Evolutionary conservation across 2,113 vertebrate genomes (phyloP).

Genomic region (Clarias gariepinus): DNA sequence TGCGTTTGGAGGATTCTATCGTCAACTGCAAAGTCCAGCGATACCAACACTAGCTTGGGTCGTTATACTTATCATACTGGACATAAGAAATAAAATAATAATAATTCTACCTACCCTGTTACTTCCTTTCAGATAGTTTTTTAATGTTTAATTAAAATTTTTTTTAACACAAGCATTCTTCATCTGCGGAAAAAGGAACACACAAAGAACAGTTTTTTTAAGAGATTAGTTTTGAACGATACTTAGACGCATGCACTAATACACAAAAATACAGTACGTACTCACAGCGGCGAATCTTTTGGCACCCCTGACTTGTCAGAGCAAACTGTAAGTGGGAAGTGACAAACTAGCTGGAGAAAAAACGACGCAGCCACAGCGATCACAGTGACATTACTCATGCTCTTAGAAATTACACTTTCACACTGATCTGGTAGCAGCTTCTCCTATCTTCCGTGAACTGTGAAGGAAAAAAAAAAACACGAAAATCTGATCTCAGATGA

Average conservation of each 20-base stretch:
- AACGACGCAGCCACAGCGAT: background rate
- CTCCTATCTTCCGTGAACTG: background rate
- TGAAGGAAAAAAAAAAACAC: background rate
- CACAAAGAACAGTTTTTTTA: background rate
- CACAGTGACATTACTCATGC: background rate
- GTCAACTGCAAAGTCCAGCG: constrained; percentile 4
- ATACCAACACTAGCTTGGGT: constrained; percentile 6
- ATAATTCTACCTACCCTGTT: background rate
- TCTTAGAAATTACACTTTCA: constrained; percentile 1
- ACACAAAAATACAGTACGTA: constrained; percentile 5
- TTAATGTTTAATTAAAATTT: background rate
- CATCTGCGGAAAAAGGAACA: background rate
- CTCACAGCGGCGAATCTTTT: constrained; percentile 2
- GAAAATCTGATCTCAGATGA: constrained; percentile 1
- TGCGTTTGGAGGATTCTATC: constrained; percentile 11
- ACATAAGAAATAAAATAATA: background rate
- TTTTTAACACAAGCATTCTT: no score
- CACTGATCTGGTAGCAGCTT: constrained; percentile 3
- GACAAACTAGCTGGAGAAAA: constrained; percentile 4
- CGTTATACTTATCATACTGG: background rate
- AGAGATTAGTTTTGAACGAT: background rate
- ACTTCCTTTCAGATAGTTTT: background rate
- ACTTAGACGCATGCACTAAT: background rate
- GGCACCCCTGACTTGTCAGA: constrained; percentile 8
- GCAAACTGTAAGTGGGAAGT: constrained; percentile 21